phyloP scores from a whole-genome alignment of 2,888 invertebrate species.

The Endomychus coccineus region DNA sequence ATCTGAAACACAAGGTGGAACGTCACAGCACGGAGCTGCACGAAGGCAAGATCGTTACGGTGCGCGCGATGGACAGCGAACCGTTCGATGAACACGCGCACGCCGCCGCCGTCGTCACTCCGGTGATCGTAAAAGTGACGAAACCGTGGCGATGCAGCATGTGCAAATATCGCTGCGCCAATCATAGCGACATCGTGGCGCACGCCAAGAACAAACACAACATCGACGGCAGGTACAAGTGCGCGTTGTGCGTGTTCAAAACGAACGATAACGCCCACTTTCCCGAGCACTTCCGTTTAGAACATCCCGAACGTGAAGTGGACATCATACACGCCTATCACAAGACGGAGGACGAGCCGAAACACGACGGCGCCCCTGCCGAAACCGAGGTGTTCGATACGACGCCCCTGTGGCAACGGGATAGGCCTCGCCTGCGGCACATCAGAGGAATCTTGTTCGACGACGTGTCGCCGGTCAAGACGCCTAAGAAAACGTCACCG shows the following conservation, averaged over 20 bases:
- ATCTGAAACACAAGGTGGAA: constrained; percentile 55
- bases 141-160: constrained; percentile 30
- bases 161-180: constrained; percentile 55
- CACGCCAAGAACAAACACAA: constrained; percentile 57
- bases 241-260: constrained; percentile 58
- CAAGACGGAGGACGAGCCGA: constrained; percentile 39
- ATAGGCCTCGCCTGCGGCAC: constrained; percentile 45
- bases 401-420: constrained; percentile 55
- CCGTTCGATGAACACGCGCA: constrained; percentile 22
- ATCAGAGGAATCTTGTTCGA: constrained; percentile 54
- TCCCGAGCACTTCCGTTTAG: constrained; percentile 50
- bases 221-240: constrained; percentile 62
- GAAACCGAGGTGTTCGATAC: constrained; percentile 45
- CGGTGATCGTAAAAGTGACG: neutral
- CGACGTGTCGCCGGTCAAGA: constrained; percentile 36
- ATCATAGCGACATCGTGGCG: constrained; percentile 52
- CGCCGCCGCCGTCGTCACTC: constrained; percentile 33
- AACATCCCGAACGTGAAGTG: constrained; percentile 17
- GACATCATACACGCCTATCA: constrained; percentile 51
- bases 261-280: constrained; percentile 50
- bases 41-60: constrained; percentile 43
- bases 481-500: constrained; percentile 20
- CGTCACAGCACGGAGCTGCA: constrained; percentile 60
- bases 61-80: constrained; percentile 42
- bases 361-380: constrained; percentile 22